Evolutionary conservation across 2,113 vertebrate species (phyloP).

Genomic region (Laticauda colubrina): DNA sequence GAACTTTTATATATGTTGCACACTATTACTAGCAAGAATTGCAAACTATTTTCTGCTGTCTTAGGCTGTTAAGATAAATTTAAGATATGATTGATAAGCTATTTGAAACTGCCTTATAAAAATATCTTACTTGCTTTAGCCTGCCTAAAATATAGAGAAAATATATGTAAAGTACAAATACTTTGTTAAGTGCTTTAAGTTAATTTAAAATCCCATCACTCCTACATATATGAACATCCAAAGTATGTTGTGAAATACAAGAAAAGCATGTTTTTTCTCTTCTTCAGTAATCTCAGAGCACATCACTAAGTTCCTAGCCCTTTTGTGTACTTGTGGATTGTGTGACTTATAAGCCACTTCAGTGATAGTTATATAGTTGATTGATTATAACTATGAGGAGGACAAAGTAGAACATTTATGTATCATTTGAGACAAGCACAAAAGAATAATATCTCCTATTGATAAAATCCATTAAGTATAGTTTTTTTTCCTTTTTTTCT

Average conservation of each 20-base stretch:
- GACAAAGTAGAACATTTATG: neutral
- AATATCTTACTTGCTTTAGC: neutral
- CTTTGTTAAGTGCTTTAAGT: neutral
- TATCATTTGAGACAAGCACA: neutral
- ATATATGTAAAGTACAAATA: neutral
- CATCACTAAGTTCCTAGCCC: neutral
- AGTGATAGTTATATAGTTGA: neutral
- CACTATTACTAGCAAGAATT: neutral
- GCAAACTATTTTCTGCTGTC: neutral
- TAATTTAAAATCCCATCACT: neutral
- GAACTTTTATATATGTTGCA: neutral
- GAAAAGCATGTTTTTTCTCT: neutral
- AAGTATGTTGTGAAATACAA: neutral
- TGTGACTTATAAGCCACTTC: neutral
- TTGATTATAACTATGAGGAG: neutral
- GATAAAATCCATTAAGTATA: neutral
- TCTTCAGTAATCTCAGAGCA: neutral
- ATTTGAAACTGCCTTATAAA: neutral
- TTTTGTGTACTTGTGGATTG: neutral
- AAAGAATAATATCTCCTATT: neutral
- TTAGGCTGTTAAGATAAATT: neutral
- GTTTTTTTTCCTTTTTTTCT: neutral
- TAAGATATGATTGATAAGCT: neutral
- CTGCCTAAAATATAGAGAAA: neutral
- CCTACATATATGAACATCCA: neutral